Evolutionary conservation across 2,113 vertebrate species (phyloP).

Genomic region (Tiliqua scincoides): DNA sequence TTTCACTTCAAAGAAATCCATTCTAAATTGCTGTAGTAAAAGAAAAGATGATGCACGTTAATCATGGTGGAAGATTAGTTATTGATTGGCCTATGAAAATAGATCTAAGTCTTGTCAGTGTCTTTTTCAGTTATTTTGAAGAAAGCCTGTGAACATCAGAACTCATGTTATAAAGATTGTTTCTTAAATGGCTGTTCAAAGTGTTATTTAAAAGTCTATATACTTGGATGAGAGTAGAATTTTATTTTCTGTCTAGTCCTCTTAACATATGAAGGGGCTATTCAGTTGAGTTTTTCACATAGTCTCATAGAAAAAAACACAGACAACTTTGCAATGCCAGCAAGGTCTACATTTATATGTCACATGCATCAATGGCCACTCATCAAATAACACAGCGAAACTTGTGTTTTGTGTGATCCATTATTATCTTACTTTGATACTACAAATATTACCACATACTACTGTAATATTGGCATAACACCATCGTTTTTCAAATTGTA

Average conservation of each 20-base stretch:
- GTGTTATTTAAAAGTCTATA: constrained; percentile 22
- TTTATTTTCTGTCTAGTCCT: background rate
- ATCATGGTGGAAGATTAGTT: too few relatives aligned
- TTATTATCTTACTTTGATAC: background rate
- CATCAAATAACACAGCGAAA: too few relatives aligned
- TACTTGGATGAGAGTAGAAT: background rate
- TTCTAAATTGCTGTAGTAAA: too few relatives aligned
- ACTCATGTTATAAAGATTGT: background rate
- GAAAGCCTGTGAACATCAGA: background rate
- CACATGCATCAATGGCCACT: too few relatives aligned
- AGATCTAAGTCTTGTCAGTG: too few relatives aligned
- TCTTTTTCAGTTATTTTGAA: too few relatives aligned
- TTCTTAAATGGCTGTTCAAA: background rate
- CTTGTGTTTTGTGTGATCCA: too few relatives aligned
- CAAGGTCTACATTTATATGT: background rate
- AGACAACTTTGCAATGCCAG: background rate
- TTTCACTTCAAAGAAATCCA: too few relatives aligned
- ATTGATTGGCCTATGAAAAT: too few relatives aligned
- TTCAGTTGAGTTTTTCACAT: background rate
- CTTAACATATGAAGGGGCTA: background rate
- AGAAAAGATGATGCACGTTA: too few relatives aligned
- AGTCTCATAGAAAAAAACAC: constrained; percentile 1
- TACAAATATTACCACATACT: background rate
- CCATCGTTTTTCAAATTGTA: background rate
- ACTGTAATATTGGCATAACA: too few relatives aligned